Conservation (phyloP, 1,140 invertebrate species). For the Psix sp. region DNA sequence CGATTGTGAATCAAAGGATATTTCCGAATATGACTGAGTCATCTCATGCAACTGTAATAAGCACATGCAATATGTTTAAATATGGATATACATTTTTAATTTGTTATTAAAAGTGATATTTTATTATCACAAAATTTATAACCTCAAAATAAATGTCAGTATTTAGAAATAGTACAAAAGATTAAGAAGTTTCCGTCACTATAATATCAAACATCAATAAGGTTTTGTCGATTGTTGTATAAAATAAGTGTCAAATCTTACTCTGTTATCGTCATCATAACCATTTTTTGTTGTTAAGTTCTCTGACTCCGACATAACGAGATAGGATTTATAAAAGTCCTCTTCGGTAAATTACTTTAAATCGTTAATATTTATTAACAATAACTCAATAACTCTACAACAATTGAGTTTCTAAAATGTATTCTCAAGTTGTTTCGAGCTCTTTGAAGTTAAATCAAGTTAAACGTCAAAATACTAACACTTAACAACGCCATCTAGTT, state of each 20-base stretch:
- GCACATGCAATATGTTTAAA: slow-evolving; percentile 5
- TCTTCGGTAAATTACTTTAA: too few relatives aligned
- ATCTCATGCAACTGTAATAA: slow-evolving; percentile 78
- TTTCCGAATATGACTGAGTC: slow-evolving; percentile 92
- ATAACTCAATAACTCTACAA: too few relatives aligned
- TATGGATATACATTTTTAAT: neutral
- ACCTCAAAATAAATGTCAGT: too few relatives aligned
- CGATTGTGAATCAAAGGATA: slow-evolving; percentile 85
- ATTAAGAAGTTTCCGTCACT: neutral
- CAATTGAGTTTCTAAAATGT: too few relatives aligned
- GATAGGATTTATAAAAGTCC: too few relatives aligned
- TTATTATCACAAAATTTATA: slow-evolving; percentile 3
- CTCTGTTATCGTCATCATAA: slow-evolving; percentile 44
- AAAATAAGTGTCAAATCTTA: slow-evolving; percentile 14
- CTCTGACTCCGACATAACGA: slow-evolving; percentile 43
- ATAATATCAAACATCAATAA: slow-evolving; percentile 1
- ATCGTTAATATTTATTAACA: too few relatives aligned
- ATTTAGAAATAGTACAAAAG: too few relatives aligned
- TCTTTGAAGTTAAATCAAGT: too few relatives aligned
- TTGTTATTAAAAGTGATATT: slow-evolving; percentile 2
- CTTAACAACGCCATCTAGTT: too few relatives aligned
- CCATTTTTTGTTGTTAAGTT: slow-evolving; percentile 35
- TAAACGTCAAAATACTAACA: too few relatives aligned
- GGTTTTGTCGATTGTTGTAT: neutral
- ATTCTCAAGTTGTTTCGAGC: too few relatives aligned